phyloP scores from a whole-genome alignment of 2,888 invertebrate genomes.

The Panopea generosa region DNA sequence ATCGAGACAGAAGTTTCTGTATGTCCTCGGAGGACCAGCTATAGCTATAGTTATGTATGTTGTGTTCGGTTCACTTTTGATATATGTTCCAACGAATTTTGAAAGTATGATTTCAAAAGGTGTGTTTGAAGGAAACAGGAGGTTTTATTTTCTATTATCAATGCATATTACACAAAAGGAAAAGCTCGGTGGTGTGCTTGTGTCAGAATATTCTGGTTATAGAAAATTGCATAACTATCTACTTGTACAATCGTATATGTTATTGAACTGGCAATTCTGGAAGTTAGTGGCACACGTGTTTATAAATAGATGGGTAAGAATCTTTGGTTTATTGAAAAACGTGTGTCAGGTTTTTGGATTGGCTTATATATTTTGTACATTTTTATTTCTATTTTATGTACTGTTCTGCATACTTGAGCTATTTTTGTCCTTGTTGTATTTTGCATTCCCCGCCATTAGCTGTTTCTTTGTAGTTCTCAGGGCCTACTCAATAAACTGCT shows the following conservation, averaged over 20 bases:
- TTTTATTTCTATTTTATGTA: conserved; percentile 18
- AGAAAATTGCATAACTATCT: conserved; percentile 30
- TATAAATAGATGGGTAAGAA: conserved; percentile 4
- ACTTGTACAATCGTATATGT: conserved; percentile 40
- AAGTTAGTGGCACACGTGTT: conserved; percentile 17
- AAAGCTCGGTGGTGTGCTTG: no score
- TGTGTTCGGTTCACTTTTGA: conserved; percentile 20
- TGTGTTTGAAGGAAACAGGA: no score
- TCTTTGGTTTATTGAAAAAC: neutral
- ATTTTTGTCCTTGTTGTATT: conserved; percentile 19
- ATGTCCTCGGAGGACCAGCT: conserved; percentile 29
- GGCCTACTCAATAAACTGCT: conserved; percentile 11
- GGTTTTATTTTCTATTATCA: no score
- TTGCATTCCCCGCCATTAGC: conserved; percentile 37
- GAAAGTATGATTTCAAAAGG: no score
- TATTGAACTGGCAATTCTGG: conserved; percentile 40
- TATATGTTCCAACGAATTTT: no score
- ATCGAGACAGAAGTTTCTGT: conserved; percentile 23
- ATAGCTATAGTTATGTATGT: conserved; percentile 30
- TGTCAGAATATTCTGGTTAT: conserved; percentile 18
- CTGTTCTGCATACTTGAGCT: conserved; percentile 28
- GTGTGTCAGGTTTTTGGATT: neutral
- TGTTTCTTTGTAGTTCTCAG: conserved; percentile 30
- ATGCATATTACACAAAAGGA: no score
- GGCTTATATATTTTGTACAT: neutral